These are phyloP conservation scores for Chelonia mydas DNA, from an alignment of 2,797 vertebrate genomes.

Conservation along the genomic window DNA sequence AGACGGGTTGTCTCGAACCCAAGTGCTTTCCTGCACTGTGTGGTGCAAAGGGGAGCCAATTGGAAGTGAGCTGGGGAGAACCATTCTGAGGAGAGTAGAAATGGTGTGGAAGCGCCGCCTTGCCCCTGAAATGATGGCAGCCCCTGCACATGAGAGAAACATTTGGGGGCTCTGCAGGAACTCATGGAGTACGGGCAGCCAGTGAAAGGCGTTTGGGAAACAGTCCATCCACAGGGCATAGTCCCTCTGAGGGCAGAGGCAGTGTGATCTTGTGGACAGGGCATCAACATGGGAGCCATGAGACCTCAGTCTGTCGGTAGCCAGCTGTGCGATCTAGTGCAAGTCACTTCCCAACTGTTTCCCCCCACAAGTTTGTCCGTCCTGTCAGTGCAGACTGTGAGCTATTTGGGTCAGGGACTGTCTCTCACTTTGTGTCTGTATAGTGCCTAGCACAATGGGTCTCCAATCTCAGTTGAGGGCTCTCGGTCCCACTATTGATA, in stretches of 20 bases:
- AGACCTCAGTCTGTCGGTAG: not conserved
- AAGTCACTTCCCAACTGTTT: not conserved
- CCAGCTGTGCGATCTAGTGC: not conserved
- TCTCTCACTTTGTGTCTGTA: not conserved
- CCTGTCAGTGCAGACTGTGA: not conserved
- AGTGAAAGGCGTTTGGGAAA: not conserved
- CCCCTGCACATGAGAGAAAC: fast-evolving
- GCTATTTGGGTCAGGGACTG: not conserved
- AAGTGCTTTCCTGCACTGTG: not conserved
- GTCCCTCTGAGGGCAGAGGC: not conserved
- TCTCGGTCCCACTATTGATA: not conserved
- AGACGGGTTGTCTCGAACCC: not conserved
- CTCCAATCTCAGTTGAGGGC: not conserved
- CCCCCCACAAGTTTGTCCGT: not conserved
- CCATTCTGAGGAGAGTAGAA: not conserved
- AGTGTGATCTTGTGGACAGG: not conserved
- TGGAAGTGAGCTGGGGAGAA: not conserved
- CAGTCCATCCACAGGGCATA: not conserved
- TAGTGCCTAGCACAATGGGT: too few species aligned
- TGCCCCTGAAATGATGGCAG: not conserved
- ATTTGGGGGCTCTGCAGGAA: not conserved
- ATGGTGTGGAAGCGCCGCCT: not conserved
- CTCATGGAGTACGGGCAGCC: not conserved
- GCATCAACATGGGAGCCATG: not conserved
- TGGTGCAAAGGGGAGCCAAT: not conserved